These are phyloP conservation scores for Calosoma granatense DNA, from an alignment of 1,140 invertebrate species.

Conservation along the genomic window DNA sequence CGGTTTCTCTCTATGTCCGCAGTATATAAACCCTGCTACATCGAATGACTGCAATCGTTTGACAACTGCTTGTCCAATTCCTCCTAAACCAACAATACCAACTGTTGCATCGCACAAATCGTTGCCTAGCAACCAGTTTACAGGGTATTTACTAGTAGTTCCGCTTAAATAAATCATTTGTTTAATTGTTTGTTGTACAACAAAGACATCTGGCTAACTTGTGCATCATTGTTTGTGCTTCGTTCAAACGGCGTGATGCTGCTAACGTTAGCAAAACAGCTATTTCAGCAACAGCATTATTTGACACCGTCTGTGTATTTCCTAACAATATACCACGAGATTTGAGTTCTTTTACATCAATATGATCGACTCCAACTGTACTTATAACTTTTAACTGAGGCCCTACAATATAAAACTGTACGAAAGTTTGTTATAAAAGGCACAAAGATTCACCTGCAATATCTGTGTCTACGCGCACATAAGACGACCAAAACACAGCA, in stretches of 20 bases:
- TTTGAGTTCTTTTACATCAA: conserved; percentile 55
- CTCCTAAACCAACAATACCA: conserved; percentile 68
- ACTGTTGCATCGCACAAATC: conserved; percentile 62
- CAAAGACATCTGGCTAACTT: too few relatives aligned
- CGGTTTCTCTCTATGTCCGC: conserved; percentile 50
- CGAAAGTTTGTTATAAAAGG: too few relatives aligned
- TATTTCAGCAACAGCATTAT: conserved; percentile 73
- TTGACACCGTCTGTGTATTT: conserved; percentile 71
- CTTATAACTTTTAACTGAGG: conserved; percentile 68
- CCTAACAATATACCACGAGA: conserved; percentile 56
- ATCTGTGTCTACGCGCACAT: too few relatives aligned
- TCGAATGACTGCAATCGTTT: conserved; percentile 59
- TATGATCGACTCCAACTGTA: conserved; percentile 74
- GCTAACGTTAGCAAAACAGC: conserved; percentile 64
- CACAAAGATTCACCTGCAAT: conserved; percentile 26
- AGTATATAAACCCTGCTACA: conserved; percentile 57
- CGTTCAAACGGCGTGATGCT: conserved; percentile 61
- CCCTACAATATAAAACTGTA: too few relatives aligned
- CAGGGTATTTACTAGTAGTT: too few relatives aligned
- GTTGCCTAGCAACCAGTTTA: conserved; percentile 55
- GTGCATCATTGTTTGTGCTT: conserved; percentile 54
- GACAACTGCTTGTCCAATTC: conserved; percentile 62
- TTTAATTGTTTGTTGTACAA: conserved; percentile 56
- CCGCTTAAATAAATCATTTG: too few relatives aligned
- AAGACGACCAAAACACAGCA: conserved; percentile 27